These are phyloP conservation scores for Zelleria hepariella DNA, from an alignment of 2,888 invertebrate species.

Conservation along the genomic window DNA sequence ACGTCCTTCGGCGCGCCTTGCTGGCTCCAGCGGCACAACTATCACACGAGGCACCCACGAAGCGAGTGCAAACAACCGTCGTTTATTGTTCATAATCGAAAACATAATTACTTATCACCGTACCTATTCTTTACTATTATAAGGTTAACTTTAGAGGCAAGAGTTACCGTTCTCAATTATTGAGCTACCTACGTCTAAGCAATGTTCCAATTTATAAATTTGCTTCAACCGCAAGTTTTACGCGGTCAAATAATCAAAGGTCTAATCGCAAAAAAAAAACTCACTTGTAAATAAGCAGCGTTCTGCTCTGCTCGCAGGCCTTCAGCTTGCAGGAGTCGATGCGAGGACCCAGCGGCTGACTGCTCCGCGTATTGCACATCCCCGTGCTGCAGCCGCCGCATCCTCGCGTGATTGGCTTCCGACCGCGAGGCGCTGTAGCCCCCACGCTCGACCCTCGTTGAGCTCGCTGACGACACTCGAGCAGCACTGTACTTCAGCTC, in stretches of 20 bases:
- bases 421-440: constrained; percentile 81
- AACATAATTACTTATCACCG: no score
- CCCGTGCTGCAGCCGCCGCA: constrained; percentile 80
- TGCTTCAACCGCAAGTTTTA: no score
- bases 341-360: constrained; percentile 82
- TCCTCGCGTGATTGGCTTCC: constrained; percentile 59
- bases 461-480: constrained; percentile 80
- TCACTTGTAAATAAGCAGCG: constrained; percentile 79
- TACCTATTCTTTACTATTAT: no score
- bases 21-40: constrained; percentile 28
- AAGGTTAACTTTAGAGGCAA: no score
- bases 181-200: no score
- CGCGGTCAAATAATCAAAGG: not conserved
- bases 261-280: not conserved
- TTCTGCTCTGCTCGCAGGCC: constrained; percentile 90
- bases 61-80: not conserved
- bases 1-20: constrained; percentile 70
- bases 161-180: no score
- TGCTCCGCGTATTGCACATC: constrained; percentile 87
- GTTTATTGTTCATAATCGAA: not conserved
- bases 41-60: constrained; percentile 6
- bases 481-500: constrained; percentile 89
- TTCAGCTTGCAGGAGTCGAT: constrained; percentile 85
- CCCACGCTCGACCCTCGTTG: constrained; percentile 84
- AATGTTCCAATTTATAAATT: no score